phyloP scores from a whole-genome alignment of 2,888 invertebrate genomes.

The Synergus itoensis region DNA sequence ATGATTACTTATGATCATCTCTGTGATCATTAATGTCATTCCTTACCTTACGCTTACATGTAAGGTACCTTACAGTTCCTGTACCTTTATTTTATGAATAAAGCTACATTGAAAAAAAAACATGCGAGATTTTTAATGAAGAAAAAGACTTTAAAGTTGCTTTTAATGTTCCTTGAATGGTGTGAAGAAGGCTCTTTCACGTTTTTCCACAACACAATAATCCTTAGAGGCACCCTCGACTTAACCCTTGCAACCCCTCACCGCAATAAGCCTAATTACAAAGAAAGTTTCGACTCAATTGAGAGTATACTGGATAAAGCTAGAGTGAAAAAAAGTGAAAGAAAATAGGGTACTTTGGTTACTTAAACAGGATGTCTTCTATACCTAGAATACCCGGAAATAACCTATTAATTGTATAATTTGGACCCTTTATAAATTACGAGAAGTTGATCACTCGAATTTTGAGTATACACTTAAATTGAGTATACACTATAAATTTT shows the following conservation, averaged over 20 bases:
- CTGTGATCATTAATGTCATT: too few species aligned
- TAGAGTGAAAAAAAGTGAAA: constrained; percentile 5
- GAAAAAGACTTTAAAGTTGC: neutral
- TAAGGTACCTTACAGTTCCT: too few species aligned
- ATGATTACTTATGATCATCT: too few species aligned
- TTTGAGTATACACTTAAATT: too few species aligned
- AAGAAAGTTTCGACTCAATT: constrained; percentile 63
- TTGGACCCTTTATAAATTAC: too few species aligned
- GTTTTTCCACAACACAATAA: constrained; percentile 50
- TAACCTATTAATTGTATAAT: too few species aligned
- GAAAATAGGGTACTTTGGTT: neutral
- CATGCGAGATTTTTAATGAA: neutral
- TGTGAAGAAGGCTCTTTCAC: constrained; percentile 5
- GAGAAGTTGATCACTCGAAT: too few species aligned
- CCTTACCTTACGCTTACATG: too few species aligned
- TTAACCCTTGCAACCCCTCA: constrained; percentile 57
- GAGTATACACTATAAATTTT: too few species aligned
- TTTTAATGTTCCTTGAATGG: constrained; percentile 9
- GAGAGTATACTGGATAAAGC: constrained; percentile 20
- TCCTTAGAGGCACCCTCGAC: constrained; percentile 50
- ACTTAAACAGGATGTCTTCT: neutral
- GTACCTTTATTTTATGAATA: neutral
- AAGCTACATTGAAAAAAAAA: neutral
- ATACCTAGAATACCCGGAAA: too few species aligned
- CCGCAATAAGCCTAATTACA: constrained; percentile 61